Base-by-base conservation (phyloP, 2,797 vertebrate genomes). In the Danio choprae region DNA sequence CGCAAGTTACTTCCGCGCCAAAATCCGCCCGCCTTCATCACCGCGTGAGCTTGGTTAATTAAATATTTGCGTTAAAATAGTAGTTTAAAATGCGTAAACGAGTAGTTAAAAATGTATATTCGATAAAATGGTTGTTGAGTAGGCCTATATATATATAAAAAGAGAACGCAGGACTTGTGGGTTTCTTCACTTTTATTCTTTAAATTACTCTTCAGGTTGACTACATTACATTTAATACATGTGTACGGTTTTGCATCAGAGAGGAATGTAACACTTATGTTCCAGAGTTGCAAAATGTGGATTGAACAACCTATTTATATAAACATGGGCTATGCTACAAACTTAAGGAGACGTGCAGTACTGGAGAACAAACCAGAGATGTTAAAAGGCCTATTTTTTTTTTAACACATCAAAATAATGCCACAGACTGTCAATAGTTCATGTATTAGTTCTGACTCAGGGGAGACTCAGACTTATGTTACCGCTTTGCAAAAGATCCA, bases 191-290 rank as follows among this genome's bases (percentile, higher is more conserved):
- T 51, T 80, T 80, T 80, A 83, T 64, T 82, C 50, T 59, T 79
- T 71, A 75, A 79, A 68, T 70, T 59, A 41, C 29, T 83, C 51
- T 74, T 62, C 20, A 72, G 6, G 48, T 60, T 51, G 46, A 69
- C 40, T 63, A 79, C 51, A 41, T 71, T 7, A 74, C 22, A 13
- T 46, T 29, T 13, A 16, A 9, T n/a, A 41, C 29, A 48, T 81
- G 22, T 55, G 62, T 72, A 82, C 56, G 74, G 86, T 79, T 51
- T 59, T 73, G 72, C 16, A 62, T 80, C 48, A 79, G 71, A 63
- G 73, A 67, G 76, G 86, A 83, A 84, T 74, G 65, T 64, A 79
- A 88, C 81, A 77, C 62, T 51, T 77, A 58, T 68, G 50, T 38
- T 68, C 36, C 51, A 38, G 5, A 48, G 65, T 48, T 59, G 36